Percentiles rank a stretch among this genome's conserved stretches.
These are phyloP conservation scores for Caenorhabditis briggsae DNA, from an alignment of 1,140 invertebrate species.

Conservation along the genomic window DNA sequence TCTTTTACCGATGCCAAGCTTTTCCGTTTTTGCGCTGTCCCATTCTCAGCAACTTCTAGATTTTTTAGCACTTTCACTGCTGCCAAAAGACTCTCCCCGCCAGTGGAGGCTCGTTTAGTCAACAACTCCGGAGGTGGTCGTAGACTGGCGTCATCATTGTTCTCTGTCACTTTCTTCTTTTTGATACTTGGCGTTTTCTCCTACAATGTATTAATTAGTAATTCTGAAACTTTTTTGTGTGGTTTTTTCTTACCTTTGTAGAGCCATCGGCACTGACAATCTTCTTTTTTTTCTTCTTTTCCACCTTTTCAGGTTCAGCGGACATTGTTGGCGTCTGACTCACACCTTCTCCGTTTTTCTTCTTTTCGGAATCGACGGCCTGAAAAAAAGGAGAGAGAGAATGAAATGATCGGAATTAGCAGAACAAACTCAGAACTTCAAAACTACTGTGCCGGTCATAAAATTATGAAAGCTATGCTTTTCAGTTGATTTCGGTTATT, in stretches of 20 bases:
- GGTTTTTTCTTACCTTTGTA: background rate
- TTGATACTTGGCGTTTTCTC: constrained; percentile 21
- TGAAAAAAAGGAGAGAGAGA: background rate
- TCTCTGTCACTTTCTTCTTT: constrained; percentile 24
- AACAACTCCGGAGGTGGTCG: constrained; percentile 12
- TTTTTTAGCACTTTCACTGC: constrained; percentile 16
- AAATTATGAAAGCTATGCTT: no score
- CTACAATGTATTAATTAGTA: background rate
- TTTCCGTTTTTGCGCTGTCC: background rate
- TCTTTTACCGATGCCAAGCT: constrained; percentile 11
- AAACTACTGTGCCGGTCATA: no score
- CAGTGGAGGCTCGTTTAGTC: constrained; percentile 18
- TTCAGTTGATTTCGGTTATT: background rate
- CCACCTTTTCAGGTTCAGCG: background rate
- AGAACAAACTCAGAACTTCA: no score
- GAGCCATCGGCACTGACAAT: constrained; percentile 18
- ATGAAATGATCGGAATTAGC: no score
- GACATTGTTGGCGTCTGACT: constrained; percentile 11
- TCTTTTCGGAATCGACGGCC: background rate
- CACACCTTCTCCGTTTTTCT: background rate
- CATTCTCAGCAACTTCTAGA: constrained; percentile 8
- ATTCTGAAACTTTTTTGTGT: background rate
- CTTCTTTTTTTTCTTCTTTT: constrained; percentile 45
- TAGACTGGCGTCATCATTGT: background rate
- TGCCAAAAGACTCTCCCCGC: constrained; percentile 18